Conservation (phyloP, 2,797 vertebrate genomes). For the Ara ararauna region DNA sequence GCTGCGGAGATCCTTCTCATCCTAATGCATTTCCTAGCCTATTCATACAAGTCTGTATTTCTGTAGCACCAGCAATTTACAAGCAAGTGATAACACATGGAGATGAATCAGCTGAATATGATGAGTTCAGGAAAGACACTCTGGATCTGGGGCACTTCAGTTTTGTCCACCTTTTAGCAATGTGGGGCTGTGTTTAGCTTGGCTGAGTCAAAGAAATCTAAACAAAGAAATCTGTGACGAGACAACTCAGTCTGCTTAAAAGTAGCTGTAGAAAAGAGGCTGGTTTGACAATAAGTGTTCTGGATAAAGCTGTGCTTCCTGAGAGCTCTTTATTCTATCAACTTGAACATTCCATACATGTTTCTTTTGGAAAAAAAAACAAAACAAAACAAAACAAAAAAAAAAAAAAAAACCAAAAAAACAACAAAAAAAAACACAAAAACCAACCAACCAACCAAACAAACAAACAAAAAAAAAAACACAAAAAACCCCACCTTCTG, state of each 20-base stretch:
- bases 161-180: neutral
- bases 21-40: neutral
- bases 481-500: neutral
- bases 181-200: neutral
- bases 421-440: neutral
- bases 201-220: neutral
- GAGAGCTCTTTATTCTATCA: neutral
- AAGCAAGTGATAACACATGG: neutral
- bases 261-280: neutral
- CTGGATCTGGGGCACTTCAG: neutral
- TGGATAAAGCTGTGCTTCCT: neutral
- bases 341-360: neutral
- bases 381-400: too few relatives aligned
- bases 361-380: too few relatives aligned
- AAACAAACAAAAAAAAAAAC: neutral
- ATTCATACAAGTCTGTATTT: neutral
- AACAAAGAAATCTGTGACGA: neutral
- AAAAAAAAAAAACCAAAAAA: neutral
- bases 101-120: neutral
- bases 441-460: neutral
- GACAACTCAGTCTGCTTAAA: neutral
- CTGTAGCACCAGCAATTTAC: neutral
- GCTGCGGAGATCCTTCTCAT: neutral
- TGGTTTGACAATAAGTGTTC: neutral
- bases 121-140: neutral